Base-by-base conservation (phyloP, 2,797 vertebrate species). In the Gastrophryne carolinensis region DNA sequence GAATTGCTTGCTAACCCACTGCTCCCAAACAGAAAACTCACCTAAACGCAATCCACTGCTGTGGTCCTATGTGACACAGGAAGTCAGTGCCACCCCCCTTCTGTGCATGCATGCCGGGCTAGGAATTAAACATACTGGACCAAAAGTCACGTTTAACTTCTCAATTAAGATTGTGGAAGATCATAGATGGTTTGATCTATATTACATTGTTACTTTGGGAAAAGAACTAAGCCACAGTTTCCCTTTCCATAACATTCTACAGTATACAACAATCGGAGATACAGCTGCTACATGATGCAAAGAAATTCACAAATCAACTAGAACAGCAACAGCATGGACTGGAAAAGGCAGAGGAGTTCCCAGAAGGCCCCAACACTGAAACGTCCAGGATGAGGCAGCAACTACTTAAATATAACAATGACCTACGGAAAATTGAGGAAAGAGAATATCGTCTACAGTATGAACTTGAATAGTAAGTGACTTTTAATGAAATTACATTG, bases 221-320 rank as follows among this genome's bases (percentile, higher is more conserved):
- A n/a, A n/a, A n/a, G n/a, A n/a, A n/a, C n/a, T n/a, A n/a, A n/a
- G n/a, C n/a, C n/a, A n/a, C n/a, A n/a, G n/a, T 37, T 74, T 1
- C 50, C 27, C 29, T 66, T 81, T 26, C 44, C 0, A 79, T 37
- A 24, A 39, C 21, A 80, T 50, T 32, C 75, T 74, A 21, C 78
- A 99, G 96, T 53, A 85, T 88, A 13, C 96, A 95, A 79, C 89
- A 94, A 78, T 93, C 92, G 1, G 94, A 96, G 87, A 77, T 91
- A 52, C 86, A 84, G 12, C 88, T 96, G 79, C 80, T 95, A 30
- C 87, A 90, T 81, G 87, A 96, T 74, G 94, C 89, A n/a, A 91
- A 93, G 75, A 66, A 34, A 10, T 88, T 86, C 69, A 87, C 85
- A 0, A 84, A 83, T 30, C 85, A 92, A 79, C 80, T 96, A 82